phyloP scores from a whole-genome alignment of 2,113 vertebrate species.

The Hydrolagus affinis region DNA sequence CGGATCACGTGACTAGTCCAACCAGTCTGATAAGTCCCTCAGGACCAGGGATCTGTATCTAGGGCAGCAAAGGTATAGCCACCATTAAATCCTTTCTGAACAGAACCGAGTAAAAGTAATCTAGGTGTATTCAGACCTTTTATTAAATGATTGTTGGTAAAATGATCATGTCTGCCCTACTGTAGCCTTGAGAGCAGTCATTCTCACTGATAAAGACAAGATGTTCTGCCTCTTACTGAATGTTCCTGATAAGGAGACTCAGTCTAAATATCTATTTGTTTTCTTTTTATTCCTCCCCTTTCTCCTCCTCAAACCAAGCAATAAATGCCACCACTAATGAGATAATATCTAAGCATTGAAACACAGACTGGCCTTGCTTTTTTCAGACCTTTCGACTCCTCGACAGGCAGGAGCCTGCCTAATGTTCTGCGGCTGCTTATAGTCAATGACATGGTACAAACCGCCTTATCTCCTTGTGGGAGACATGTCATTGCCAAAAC shows the following conservation, averaged over 20 bases:
- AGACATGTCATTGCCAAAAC: conserved; percentile 47
- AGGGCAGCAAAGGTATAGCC: neutral
- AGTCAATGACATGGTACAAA: conserved; percentile 54
- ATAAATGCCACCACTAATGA: conserved; percentile 51
- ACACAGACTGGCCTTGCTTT: conserved; percentile 48
- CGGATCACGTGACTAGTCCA: neutral
- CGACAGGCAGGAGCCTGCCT: conserved; percentile 55
- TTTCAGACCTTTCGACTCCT: conserved; percentile 45
- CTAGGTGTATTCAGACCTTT: neutral
- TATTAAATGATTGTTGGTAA: neutral
- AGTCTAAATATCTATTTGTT: neutral
- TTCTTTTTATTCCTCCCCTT: conserved; percentile 38
- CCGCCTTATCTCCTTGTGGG: conserved; percentile 50
- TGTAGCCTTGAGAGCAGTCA: neutral
- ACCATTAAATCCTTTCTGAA: neutral
- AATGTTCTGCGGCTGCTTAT: conserved; percentile 54
- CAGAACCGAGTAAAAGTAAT: neutral
- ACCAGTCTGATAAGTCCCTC: neutral
- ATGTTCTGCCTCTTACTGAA: conserved; percentile 46
- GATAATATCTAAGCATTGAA: conserved; percentile 51
- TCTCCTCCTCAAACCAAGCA: conserved; percentile 39
- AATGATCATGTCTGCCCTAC: neutral
- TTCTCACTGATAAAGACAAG: conserved; percentile 30
- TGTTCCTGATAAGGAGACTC: conserved; percentile 23
- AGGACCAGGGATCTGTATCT: neutral